Percentiles rank a stretch among this genome's conserved stretches.
These are phyloP conservation scores for Acridotheres tristis DNA, from an alignment of 2,797 vertebrate species.

Conservation along the genomic window DNA sequence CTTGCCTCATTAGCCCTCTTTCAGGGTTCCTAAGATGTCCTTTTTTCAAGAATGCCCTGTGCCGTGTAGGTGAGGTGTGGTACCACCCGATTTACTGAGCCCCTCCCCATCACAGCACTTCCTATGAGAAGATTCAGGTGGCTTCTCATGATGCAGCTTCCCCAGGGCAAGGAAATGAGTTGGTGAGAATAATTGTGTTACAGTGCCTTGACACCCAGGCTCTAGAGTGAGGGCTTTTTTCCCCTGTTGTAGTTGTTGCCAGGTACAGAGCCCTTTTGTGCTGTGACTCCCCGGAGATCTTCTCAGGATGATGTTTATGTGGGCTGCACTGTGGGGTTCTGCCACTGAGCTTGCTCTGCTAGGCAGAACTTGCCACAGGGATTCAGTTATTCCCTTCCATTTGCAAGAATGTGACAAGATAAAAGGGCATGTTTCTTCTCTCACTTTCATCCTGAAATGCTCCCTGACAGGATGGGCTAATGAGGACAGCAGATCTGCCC, in stretches of 20 bases:
- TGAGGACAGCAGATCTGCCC: background rate
- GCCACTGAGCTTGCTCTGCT: background rate
- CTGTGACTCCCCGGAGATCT: background rate
- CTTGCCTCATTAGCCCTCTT: background rate
- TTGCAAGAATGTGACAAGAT: conserved; percentile 12
- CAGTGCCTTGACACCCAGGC: background rate
- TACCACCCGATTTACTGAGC: background rate
- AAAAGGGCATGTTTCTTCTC: background rate
- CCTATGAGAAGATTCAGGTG: background rate
- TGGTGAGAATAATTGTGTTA: background rate
- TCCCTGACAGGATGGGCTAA: background rate
- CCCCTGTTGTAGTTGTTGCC: background rate
- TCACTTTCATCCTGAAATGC: background rate
- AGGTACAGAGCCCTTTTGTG: background rate
- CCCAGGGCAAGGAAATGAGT: background rate
- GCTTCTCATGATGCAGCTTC: background rate
- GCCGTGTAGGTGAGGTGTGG: background rate
- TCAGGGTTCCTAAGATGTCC: background rate
- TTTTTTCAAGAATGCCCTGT: background rate
- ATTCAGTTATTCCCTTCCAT: background rate
- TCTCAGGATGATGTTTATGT: background rate
- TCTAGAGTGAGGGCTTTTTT: background rate
- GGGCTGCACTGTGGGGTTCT: background rate
- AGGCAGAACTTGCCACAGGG: background rate
- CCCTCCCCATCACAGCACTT: accelerated